These are phyloP conservation scores for Cotesia glomerata DNA, from an alignment of 1,140 invertebrate species.

Conservation along the genomic window DNA sequence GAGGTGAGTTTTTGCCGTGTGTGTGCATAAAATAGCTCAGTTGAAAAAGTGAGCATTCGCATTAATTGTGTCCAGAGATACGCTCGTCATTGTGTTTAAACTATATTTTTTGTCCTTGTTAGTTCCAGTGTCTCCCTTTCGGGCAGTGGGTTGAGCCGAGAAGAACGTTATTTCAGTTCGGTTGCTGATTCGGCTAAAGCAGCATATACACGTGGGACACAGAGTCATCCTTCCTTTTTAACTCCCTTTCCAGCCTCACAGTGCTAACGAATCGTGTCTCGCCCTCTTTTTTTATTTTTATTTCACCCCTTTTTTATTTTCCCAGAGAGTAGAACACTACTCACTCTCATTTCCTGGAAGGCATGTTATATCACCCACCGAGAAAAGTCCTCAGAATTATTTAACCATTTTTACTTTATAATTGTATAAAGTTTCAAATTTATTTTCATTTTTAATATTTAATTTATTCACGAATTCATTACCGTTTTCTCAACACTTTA, in stretches of 20 bases:
- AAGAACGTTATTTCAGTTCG: slow-evolving; percentile 27
- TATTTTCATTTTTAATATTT: no score
- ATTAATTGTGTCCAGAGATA: slow-evolving; percentile 43
- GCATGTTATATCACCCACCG: no score
- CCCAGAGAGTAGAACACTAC: background rate
- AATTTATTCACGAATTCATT: no score
- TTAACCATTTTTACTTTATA: no score
- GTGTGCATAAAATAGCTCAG: slow-evolving; percentile 28
- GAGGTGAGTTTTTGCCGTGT: slow-evolving; percentile 32
- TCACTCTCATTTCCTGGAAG: no score
- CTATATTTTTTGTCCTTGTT: background rate
- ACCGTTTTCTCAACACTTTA: no score
- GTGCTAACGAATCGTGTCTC: slow-evolving; percentile 27
- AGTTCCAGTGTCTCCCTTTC: slow-evolving; percentile 2
- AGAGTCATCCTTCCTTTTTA: slow-evolving; percentile 1
- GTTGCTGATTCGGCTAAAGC: slow-evolving; percentile 37
- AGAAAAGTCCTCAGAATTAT: no score
- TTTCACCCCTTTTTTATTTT: background rate
- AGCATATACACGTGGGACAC: background rate
- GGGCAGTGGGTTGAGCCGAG: background rate
- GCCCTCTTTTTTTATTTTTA: background rate
- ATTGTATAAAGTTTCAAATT: no score
- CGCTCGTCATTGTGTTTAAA: background rate
- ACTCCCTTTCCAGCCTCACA: slow-evolving; percentile 1
- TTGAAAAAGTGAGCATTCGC: slow-evolving; percentile 49